Base-by-base conservation (phyloP, 2,797 vertebrate genomes). In the Dermochelys coriacea region DNA sequence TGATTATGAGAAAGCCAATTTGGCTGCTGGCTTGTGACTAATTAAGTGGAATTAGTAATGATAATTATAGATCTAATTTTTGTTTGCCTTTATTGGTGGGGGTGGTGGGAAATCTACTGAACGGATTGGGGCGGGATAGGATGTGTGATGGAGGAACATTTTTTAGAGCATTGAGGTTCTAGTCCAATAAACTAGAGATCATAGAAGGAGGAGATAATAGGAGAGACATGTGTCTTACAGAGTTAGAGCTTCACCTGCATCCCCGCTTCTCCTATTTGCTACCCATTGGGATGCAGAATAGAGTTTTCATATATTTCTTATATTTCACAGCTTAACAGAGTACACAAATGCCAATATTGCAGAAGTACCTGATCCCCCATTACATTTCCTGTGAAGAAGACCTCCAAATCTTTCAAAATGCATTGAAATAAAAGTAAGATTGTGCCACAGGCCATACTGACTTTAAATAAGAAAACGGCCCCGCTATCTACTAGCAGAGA, bases 1-100 rank as follows among this genome's bases (percentile, higher is more conserved):
- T 98, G 98, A 98, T 98, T 98, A 98, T 98, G 98, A 98, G 98
- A 98, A 98, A 98, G 98, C 98, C 98, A 98, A 98, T 98, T 98
- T 98, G 98, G 98, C 98, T 98, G 98, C 98, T 98, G 98, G 98
- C 97, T 98, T 98, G 98, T 98, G 98, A 98, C 98, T 98, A 98
- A 98, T 98, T 98, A 98, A 98, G 98, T 98, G 97, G 98, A 98
- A 98, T 98, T 98, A 98, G 98, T 98, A 98, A 98, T 98, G 98
- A 98, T 98, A 98, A 98, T 98, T 98, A 98, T 98, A 98, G 98
- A 98, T 98, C 98, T 98, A 98, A 98, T 98, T 98, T 98, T 98
- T 97, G 98, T 97, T 98, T 97, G 97, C 97, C 88, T 98, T 98
- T 97, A 98, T 97, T 97, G 96, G 97, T 91, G 95, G 94, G 96